Conservation (phyloP, 2,888 invertebrate species). For the Chymomyza amoena region DNA sequence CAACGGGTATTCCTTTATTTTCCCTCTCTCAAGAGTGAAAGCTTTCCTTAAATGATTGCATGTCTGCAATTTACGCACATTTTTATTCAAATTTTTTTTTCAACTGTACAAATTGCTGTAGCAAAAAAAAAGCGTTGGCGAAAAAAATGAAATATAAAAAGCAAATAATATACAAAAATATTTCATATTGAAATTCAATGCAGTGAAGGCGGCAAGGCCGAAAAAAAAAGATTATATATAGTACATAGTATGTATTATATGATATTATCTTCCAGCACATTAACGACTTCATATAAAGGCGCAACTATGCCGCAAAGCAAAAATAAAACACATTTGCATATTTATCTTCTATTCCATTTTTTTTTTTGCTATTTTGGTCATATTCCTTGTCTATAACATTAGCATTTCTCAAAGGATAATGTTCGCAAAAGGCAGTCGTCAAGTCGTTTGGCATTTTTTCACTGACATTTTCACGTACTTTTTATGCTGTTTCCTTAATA, state of each 20-base stretch:
- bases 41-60: constrained; percentile 11
- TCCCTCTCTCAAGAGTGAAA: not conserved
- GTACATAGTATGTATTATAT: not conserved
- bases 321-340: constrained; percentile 59
- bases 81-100: constrained; percentile 63
- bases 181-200: constrained; percentile 38
- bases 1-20: not conserved
- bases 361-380: constrained; percentile 43
- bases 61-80: constrained; percentile 66
- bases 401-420: constrained; percentile 65
- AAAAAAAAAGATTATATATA: not conserved
- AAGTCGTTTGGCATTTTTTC: constrained; percentile 57
- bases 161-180: constrained; percentile 21
- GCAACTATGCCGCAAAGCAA: constrained; percentile 56
- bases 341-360: constrained; percentile 38
- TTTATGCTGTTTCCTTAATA: constrained; percentile 12
- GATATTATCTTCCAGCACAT: constrained; percentile 51
- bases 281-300: constrained; percentile 64
- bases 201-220: constrained; percentile 2
- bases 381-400: constrained; percentile 48
- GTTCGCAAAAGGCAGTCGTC: constrained; percentile 24
- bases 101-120: constrained; percentile 46
- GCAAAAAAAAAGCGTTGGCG: constrained; percentile 34
- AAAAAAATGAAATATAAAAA: not conserved
- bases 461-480: constrained; percentile 53